Conservation (phyloP, 2,888 invertebrate species). For the Sarcophaga rosellei region DNA sequence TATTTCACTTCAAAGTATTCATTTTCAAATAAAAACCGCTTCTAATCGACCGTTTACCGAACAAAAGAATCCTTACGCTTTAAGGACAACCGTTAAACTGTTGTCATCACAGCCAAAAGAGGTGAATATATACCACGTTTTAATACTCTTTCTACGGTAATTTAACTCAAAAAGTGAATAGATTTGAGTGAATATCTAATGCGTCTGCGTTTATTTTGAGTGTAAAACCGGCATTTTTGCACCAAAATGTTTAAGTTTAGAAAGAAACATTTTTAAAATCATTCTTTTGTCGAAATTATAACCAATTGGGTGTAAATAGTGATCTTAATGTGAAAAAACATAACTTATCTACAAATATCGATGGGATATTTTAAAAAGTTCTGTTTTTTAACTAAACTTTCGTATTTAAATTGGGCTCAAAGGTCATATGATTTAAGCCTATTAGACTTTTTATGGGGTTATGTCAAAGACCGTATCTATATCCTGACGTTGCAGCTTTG, state of each 20-base stretch:
- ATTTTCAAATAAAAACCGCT: neutral
- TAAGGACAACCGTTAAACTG: constrained; percentile 58
- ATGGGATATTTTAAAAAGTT: too few relatives aligned
- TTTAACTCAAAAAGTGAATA: constrained; percentile 23
- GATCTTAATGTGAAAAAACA: too few relatives aligned
- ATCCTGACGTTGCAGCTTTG: too few relatives aligned
- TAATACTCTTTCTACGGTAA: neutral
- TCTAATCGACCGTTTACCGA: neutral
- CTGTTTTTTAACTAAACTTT: too few relatives aligned
- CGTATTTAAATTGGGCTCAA: too few relatives aligned
- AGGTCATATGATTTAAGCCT: too few relatives aligned
- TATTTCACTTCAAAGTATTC: neutral
- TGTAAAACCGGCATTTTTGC: constrained; percentile 38
- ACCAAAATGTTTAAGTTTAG: neutral
- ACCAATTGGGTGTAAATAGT: too few relatives aligned
- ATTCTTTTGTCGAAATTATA: too few relatives aligned
- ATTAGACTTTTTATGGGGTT: too few relatives aligned
- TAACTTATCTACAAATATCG: too few relatives aligned
- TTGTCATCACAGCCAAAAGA: neutral
- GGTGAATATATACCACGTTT: constrained; percentile 63
- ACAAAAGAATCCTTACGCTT: constrained; percentile 16
- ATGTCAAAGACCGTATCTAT: too few relatives aligned
- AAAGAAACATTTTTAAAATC: neutral
- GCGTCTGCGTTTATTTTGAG: constrained; percentile 39
- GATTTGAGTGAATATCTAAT: neutral